These are phyloP conservation scores for Meriones unguiculatus DNA, from an alignment of 2,113 vertebrate species.

Conservation along the genomic window DNA sequence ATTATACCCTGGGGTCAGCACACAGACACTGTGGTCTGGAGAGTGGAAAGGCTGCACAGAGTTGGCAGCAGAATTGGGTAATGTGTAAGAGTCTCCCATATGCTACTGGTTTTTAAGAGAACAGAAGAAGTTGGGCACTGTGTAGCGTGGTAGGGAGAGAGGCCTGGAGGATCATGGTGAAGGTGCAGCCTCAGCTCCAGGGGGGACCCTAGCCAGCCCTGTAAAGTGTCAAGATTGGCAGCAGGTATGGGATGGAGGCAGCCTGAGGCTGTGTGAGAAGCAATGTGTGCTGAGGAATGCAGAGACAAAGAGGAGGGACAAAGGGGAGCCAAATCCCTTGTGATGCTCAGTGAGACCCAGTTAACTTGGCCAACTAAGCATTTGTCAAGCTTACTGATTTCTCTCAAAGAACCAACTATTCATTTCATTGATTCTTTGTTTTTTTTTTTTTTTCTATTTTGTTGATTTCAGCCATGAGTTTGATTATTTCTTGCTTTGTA, in stretches of 20 bases:
- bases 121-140: neutral
- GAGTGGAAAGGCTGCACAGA: neutral
- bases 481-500: neutral
- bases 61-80: neutral
- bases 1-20: neutral
- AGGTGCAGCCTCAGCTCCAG: neutral
- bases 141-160: neutral
- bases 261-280: neutral
- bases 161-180: neutral
- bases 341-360: neutral
- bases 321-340: too few species aligned
- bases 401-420: neutral
- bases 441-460: neutral
- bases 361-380: neutral
- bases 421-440: neutral
- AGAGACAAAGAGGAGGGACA: neutral
- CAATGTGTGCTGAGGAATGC: neutral
- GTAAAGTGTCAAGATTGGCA: neutral
- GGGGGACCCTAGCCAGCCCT: neutral
- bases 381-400: neutral
- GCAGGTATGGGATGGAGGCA: neutral
- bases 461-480: neutral
- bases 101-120: neutral
- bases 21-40: neutral
- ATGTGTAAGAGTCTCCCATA: neutral